Conservation (phyloP, 2,797 vertebrate genomes). For the Pseudocheirus occidentalis region DNA sequence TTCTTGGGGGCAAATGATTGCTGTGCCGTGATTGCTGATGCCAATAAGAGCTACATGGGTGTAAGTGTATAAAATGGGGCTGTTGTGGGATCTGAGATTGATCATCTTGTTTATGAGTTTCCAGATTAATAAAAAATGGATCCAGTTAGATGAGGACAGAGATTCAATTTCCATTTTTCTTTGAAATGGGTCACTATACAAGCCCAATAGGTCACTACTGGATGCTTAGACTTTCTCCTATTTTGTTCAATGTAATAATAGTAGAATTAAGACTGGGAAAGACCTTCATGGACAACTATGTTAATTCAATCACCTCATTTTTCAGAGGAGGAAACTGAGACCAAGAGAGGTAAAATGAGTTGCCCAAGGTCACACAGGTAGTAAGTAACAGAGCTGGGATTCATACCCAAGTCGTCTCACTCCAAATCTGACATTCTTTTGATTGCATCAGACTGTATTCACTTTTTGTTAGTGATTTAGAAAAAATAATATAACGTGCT, state of each 20-base stretch:
- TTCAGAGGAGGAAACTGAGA: not conserved
- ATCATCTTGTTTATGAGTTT: not conserved
- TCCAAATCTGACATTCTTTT: not conserved
- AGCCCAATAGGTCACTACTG: not conserved
- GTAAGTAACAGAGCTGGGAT: not conserved
- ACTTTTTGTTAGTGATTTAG: not conserved
- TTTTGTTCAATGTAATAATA: not conserved
- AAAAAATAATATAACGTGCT: not conserved
- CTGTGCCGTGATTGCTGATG: not conserved
- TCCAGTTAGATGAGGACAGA: not conserved
- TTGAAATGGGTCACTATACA: not conserved
- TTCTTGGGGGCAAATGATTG: constrained; percentile 10
- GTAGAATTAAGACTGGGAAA: not conserved
- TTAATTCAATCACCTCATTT: not conserved
- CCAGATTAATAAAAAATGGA: not conserved
- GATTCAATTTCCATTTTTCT: not conserved
- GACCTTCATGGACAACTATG: not conserved
- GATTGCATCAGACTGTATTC: not conserved
- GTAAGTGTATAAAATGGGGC: not conserved
- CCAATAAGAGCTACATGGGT: not conserved
- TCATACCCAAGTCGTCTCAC: not conserved
- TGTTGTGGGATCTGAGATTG: not conserved
- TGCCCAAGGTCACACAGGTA: not conserved
- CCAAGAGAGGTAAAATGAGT: not conserved
- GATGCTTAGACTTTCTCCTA: not conserved